Evolutionary conservation across 2,113 vertebrate genomes (phyloP).

Genomic region (Puffinus mauretanicus): DNA sequence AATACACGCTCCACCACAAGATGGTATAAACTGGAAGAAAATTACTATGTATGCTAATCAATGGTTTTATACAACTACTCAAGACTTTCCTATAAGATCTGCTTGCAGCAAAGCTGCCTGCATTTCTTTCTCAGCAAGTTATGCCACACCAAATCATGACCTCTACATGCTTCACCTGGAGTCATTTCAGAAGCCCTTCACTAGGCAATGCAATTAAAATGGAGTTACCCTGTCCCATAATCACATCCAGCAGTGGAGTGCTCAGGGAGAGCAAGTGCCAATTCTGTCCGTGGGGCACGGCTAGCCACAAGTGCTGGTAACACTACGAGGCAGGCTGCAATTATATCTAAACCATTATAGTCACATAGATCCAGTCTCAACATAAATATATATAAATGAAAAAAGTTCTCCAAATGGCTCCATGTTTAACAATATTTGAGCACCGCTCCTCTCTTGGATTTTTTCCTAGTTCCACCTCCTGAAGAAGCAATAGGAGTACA

Average conservation of each 20-base stretch:
- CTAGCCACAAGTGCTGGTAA: conserved; percentile 35
- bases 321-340: conserved; percentile 40
- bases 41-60: conserved; percentile 66
- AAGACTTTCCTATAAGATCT: conserved; percentile 36
- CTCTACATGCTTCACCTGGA: neutral
- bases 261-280: conserved; percentile 22
- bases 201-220: conserved; percentile 19
- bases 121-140: neutral
- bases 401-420: neutral
- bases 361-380: conserved; percentile 62
- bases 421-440: neutral
- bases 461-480: neutral
- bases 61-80: conserved; percentile 51
- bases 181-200: neutral
- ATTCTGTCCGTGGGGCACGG: conserved; percentile 1
- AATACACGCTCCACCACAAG: conserved; percentile 36
- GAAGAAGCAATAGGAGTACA: neutral
- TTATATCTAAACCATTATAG: conserved; percentile 57
- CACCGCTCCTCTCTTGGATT: neutral
- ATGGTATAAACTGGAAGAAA: conserved; percentile 62
- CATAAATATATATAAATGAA: conserved; percentile 64
- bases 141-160: neutral
- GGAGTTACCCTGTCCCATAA: conserved; percentile 32
- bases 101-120: neutral
- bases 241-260: conserved; percentile 19